A percentile compares a stretch with the other conserved stretches of the same genome.
Evolutionary conservation across 1,140 invertebrate species (phyloP).

Genomic region (Pogonognathellus flavescens): DNA sequence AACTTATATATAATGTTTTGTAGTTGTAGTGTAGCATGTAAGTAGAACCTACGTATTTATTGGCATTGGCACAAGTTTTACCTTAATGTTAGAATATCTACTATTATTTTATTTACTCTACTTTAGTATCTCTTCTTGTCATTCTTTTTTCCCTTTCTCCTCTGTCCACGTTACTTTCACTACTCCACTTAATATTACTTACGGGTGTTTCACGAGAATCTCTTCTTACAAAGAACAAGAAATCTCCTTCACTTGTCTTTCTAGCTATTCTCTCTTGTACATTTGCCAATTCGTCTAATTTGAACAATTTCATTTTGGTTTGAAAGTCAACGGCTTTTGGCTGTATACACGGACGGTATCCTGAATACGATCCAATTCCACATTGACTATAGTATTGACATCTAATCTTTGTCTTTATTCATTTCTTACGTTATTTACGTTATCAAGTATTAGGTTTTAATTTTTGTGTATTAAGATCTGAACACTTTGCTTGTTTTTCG

Average conservation of each 20-base stretch:
- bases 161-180: neutral
- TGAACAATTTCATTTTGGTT: constrained; percentile 39
- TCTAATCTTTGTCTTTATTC: constrained; percentile 41
- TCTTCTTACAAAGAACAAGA: neutral
- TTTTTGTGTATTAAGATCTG: neutral
- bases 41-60: neutral
- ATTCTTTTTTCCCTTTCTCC: neutral
- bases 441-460: neutral
- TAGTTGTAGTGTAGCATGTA: constrained; percentile 11
- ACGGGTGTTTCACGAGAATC: neutral
- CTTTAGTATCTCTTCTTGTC: neutral
- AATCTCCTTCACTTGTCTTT: neutral
- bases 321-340: constrained; percentile 48
- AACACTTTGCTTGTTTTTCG: constrained; percentile 12
- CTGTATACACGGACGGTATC: constrained; percentile 38
- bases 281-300: constrained; percentile 43
- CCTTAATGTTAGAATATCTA: neutral
- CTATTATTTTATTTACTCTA: neutral
- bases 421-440: too few species aligned
- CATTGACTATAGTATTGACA: neutral
- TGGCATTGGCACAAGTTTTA: constrained; percentile 37
- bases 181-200: neutral
- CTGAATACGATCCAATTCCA: constrained; percentile 49
- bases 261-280: neutral
- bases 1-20: neutral